These are phyloP conservation scores for Tinamus guttatus DNA, from an alignment of 2,113 vertebrate genomes.

Conservation along the genomic window DNA sequence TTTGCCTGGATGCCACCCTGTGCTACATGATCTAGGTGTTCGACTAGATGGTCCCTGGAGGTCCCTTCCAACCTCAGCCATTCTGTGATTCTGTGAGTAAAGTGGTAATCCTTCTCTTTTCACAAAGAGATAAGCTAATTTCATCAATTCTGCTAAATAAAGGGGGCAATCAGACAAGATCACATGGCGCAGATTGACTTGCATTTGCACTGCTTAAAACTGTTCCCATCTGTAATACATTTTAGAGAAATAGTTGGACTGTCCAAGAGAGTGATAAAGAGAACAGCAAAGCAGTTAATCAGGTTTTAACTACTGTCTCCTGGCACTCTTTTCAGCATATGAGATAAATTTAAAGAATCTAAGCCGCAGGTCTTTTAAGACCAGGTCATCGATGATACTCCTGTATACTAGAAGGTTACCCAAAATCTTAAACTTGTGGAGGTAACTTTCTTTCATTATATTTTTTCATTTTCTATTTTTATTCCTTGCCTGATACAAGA, in stretches of 20 bases:
- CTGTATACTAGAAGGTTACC: neutral
- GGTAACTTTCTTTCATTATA: neutral
- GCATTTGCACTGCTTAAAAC: neutral
- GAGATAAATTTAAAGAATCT: neutral
- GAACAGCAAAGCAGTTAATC: neutral
- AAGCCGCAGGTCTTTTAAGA: neutral
- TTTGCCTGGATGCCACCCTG: no score
- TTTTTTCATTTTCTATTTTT: neutral
- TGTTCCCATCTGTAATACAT: neutral
- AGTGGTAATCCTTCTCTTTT: neutral
- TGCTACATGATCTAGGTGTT: no score
- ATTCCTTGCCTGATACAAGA: neutral
- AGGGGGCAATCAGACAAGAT: neutral
- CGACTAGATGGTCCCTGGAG: no score
- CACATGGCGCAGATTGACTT: neutral
- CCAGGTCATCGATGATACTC: neutral
- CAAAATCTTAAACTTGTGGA: neutral
- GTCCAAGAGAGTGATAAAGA: neutral
- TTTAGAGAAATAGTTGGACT: rapidly evolving
- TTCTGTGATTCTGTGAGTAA: neutral
- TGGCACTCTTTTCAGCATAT: neutral
- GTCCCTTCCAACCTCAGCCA: no score
- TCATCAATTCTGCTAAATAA: neutral
- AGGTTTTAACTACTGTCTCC: neutral
- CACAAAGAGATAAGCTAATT: neutral